These are phyloP conservation scores for Drosophila nigrodunni DNA, from an alignment of 1,140 invertebrate genomes.

Conservation along the genomic window DNA sequence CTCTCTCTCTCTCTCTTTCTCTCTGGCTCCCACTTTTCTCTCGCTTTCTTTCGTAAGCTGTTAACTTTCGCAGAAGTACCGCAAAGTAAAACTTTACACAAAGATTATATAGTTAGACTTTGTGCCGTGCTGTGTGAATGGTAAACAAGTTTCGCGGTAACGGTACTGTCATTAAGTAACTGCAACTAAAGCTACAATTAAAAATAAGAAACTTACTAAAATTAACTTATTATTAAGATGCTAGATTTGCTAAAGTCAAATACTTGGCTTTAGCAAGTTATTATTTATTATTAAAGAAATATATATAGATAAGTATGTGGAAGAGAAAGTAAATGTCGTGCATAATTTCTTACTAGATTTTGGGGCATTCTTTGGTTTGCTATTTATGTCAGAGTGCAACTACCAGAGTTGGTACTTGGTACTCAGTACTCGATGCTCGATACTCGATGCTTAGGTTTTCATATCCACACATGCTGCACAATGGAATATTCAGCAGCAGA, in stretches of 20 bases:
- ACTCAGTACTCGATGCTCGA: not conserved
- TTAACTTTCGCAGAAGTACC: slow-evolving; percentile 34
- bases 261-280: not conserved
- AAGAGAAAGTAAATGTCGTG: not conserved
- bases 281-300: too few relatives aligned
- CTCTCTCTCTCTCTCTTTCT: not conserved
- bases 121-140: not conserved
- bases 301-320: not conserved
- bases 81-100: slow-evolving; percentile 69
- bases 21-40: not conserved
- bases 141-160: slow-evolving; percentile 20
- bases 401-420: not conserved
- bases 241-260: not conserved
- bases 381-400: slow-evolving; percentile 41
- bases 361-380: slow-evolving; percentile 12
- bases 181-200: slow-evolving; percentile 10
- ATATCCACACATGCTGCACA: slow-evolving; percentile 3
- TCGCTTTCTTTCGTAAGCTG: slow-evolving; percentile 18
- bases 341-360: slow-evolving; percentile 3
- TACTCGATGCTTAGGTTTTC: not conserved
- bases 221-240: slow-evolving; percentile 9
- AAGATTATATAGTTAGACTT: slow-evolving; percentile 65
- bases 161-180: slow-evolving; percentile 18
- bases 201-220: not conserved
- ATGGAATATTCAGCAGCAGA: not conserved